Base-by-base conservation (phyloP, 2,888 invertebrate species). In the Xanthia togata region DNA sequence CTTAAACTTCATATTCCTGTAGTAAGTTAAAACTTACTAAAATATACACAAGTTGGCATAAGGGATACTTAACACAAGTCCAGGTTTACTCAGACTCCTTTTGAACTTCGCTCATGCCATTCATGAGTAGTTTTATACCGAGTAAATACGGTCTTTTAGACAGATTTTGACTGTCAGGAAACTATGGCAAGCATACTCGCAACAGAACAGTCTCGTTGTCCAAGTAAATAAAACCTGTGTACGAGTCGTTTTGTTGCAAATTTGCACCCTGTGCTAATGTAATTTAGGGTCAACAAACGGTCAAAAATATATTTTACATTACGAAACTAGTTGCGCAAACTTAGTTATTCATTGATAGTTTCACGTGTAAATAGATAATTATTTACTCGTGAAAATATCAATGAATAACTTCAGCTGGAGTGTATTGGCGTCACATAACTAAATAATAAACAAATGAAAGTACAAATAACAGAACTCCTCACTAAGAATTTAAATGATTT, bases 401-500 rank as follows among this genome's bases (percentile, higher is more conserved):
- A 55, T 11, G 12, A n/a, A 55, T 12, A 55, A 55, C 9, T 26
- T 57, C 4, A 12, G 55, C 55, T 12, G 3, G 31, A 59, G 26
- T 31, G 8, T 14, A 4, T 35, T 26, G 2, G 4, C 8, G 9
- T 60, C 0, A 78, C 26, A 23, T 12, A 60, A 5, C 53, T 14
- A 44, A 41, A 70, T 31, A 55, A 44, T 31, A 26, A 71, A 64
- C 11, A 41, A 53, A 44, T 70, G 0, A 50, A 75, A 70, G 11
- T 55, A 57, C n/a, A 59, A 31, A 70, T 31, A 79, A 63, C 38
- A 67, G 44, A 71, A 64, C 26, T 63, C 47, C 12, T 53, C 11
- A 14, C n/a, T 9, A 57, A 75, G 41, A 74, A 73, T 65, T 69
- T 71, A 81, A 86, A 78, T 55, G 44, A 47, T 70, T 79, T 79